A percentile compares a stretch with the other conserved stretches of the same genome.
Conservation (phyloP, 1,140 invertebrate species). For the Pseudomyrmex cubaensis region DNA sequence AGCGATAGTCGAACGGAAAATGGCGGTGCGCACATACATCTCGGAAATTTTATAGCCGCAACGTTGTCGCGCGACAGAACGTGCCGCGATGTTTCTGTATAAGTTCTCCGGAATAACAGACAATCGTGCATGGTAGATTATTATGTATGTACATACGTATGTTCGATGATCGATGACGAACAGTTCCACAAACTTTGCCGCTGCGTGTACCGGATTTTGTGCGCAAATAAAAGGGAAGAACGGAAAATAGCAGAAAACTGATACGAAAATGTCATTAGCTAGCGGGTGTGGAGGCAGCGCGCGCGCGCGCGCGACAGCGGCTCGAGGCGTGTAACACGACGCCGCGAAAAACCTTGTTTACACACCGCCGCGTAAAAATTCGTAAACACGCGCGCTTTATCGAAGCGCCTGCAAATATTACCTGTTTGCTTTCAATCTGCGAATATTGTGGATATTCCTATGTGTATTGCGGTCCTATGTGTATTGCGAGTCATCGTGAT, state of each 20-base stretch:
- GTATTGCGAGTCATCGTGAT: conserved; percentile 30
- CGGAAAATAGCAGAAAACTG: conserved; percentile 43
- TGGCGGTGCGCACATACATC: conserved; percentile 19
- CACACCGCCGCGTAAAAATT: conserved; percentile 50
- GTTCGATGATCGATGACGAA: conserved; percentile 48
- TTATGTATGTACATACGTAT: conserved; percentile 50
- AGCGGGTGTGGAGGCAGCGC: background rate
- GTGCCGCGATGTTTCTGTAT: conserved; percentile 27
- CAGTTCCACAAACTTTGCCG: background rate
- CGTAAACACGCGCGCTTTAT: conserved; percentile 63
- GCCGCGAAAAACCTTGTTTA: conserved; percentile 44
- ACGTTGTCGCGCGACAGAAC: conserved; percentile 52
- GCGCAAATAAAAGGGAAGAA: conserved; percentile 40
- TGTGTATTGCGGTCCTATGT: conserved; percentile 11
- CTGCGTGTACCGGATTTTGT: conserved; percentile 27
- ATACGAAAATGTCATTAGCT: conserved; percentile 52
- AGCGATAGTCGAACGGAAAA: conserved; percentile 6
- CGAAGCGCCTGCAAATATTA: conserved; percentile 55
- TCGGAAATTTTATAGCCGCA: conserved; percentile 57
- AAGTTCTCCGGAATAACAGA: conserved; percentile 24
- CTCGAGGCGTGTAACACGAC: conserved; percentile 30
- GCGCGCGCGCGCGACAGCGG: background rate
- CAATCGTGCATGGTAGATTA: conserved; percentile 36
- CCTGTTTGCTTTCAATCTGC: conserved; percentile 72
- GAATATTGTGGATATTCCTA: conserved; percentile 51